Base-by-base conservation (phyloP, 2,797 vertebrate species). In the Trematocara caparti region DNA sequence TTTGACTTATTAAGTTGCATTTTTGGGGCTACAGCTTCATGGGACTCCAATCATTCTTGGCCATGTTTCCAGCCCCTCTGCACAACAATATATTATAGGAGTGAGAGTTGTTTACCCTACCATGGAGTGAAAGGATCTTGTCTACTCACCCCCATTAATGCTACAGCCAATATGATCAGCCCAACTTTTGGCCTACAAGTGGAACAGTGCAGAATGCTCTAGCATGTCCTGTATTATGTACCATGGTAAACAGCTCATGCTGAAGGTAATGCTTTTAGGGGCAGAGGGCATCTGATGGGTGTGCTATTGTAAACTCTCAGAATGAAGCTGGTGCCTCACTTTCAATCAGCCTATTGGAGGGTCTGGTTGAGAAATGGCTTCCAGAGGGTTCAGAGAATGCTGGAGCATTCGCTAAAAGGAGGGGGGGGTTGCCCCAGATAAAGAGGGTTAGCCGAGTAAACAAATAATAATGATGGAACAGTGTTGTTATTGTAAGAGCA, bases 401-500 rank as follows among this genome's bases (percentile, higher is more conserved):
- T 34, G 53, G 76, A 51, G 84, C 17, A 2, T 57, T 57, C 2
- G n/a, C 75, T 82, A 36, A 88, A 87, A 81, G 64, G 57, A 12
- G 15, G 15, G 53, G 71, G 53, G 74, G 71, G 73, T 72, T 83
- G 89, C 82, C 90, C 92, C 86, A 91, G 92, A 92, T 94, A 92
- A 90, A 92, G 86, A 83, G 88, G 83, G 85, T 90, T 91, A 91
- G 85, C 90, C 84, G 88, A 88, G 88, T 87, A 94, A 92, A 93
- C 89, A 92, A 89, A 86, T 89, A 92, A 86, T 92, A 84, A 93
- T 36, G 73, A 86, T 80, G 51, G 86, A 90, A 88, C 88, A 80
- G 90, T 82, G 87, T 90, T 94, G 93, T 92, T 94, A 90, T 94
- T 93, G 90, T 92, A 92, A 80, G 84, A 89, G 85, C 87, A 89